Base-by-base conservation (phyloP, 2,888 invertebrate genomes). In the Hipparchia semele region DNA sequence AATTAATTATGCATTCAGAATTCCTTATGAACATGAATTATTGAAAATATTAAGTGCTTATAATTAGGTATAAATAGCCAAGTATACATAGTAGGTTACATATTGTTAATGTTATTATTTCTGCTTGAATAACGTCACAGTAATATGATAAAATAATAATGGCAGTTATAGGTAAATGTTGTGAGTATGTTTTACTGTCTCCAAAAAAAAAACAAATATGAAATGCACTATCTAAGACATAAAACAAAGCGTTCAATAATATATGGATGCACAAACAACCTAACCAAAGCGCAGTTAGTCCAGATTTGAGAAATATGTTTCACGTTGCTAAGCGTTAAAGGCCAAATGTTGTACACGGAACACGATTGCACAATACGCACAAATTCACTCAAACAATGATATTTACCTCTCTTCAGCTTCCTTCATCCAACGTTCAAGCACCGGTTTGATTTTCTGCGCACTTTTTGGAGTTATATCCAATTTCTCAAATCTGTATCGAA, bases 381-480 rank as follows among this genome's bases (percentile, higher is more conserved):
- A 90, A 87, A 85, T 84, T 89, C 92, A 91, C 90, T 91, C 90
- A 90, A 89, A 90, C 90, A 90, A 83, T 78, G 75, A 86, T 93
- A 94, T 85, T 94, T 93, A 99, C 97, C 99, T 98, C 95, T 99
- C 98, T 95, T 99, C 99, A 71, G 99, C 99, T 94, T 99, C 99
- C 92, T 97, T 97, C 99, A 99, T 99, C 99, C 99, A 99, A 93
- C 98, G 96, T 94, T 99, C 99, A 88, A 99, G 96, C 83, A 99
- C 99, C 81, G 99, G 99, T 94, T 99, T 99, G 90, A 99, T 99
- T 96, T 99, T 99, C 95, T 99, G 98, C 86, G 99, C 99, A 95
- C 99, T 99, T 95, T 99, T 99, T 89, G 99, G 99, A 87, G 99
- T 99, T 87, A 99, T 99, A 95, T 99, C 99, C 95, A 99, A 95